phyloP scores from a whole-genome alignment of 2,113 vertebrate genomes.

The Phyllostomus discolor region DNA sequence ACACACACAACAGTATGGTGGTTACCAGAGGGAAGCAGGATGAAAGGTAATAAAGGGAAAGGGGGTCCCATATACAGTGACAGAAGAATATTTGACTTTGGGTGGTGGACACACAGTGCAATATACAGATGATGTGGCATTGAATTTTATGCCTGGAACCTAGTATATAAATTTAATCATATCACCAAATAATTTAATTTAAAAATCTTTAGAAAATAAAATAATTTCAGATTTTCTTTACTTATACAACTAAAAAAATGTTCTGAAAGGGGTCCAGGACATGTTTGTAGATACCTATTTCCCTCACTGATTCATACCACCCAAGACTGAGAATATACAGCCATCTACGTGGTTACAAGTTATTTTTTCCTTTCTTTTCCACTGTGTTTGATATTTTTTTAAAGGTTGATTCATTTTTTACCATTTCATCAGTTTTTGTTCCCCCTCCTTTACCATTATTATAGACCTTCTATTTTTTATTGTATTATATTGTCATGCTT shows the following conservation, averaged over 20 bases:
- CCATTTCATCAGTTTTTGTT: background rate
- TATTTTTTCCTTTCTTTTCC: background rate
- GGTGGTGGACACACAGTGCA: background rate
- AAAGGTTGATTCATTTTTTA: background rate
- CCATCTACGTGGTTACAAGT: background rate
- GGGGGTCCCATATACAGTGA: background rate
- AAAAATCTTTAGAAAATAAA: background rate
- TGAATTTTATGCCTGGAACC: background rate
- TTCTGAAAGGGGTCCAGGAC: background rate
- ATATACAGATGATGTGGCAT: background rate
- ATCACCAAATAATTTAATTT: background rate
- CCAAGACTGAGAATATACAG: background rate
- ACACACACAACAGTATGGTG: background rate
- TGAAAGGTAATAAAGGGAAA: background rate
- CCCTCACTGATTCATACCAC: background rate
- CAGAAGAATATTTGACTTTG: background rate
- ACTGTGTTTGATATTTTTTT: background rate
- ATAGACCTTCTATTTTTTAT: background rate
- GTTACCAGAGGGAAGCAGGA: background rate
- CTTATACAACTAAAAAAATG: background rate
- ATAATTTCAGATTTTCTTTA: background rate
- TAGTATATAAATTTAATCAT: background rate
- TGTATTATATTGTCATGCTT: background rate
- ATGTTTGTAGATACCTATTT: background rate
- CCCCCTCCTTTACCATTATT: background rate